A percentile compares a stretch with the other conserved stretches of the same genome.
phyloP scores from a whole-genome alignment of 2,113 vertebrate genomes.

The Zapornia atra region DNA sequence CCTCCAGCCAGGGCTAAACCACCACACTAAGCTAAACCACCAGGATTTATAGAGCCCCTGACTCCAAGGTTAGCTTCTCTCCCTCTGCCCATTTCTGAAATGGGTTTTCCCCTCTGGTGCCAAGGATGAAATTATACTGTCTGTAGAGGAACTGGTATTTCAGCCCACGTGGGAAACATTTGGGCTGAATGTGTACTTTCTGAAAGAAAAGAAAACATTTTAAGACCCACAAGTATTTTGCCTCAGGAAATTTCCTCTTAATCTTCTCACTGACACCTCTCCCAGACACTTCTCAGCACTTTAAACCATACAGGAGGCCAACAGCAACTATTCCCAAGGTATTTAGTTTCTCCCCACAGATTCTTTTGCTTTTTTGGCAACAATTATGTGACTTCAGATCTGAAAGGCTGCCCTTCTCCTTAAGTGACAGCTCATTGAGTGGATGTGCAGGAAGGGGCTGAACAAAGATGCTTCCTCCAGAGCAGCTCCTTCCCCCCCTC shows the following conservation, averaged over 20 bases:
- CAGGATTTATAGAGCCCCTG: not conserved
- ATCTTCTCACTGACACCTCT: not conserved
- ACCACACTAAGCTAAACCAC: not conserved
- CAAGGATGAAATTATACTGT: not conserved
- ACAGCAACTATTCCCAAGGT: conserved; percentile 44
- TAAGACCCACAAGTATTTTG: conserved; percentile 79
- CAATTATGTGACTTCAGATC: not conserved
- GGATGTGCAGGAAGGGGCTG: not conserved
- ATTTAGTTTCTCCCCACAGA: conserved; percentile 51
- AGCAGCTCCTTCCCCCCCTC: not conserved
- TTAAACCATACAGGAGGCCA: not conserved
- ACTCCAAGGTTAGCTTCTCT: not conserved
- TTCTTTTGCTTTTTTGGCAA: not conserved
- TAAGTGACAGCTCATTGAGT: not conserved
- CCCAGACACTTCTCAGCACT: not conserved
- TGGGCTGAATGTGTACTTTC: not conserved
- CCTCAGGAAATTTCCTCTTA: conserved; percentile 74
- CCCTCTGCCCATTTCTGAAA: not conserved
- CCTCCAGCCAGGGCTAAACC: too few species aligned
- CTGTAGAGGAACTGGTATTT: not conserved
- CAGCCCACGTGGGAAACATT: conserved; percentile 9
- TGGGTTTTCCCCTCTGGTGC: not conserved
- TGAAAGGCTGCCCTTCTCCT: not conserved
- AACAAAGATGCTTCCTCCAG: not conserved
- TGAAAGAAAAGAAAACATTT: conserved; percentile 66